Evolutionary conservation across 2,113 vertebrate genomes (phyloP), one percentile per base, ranked within the genome.

Genomic region (Glareola pratincola): DNA sequence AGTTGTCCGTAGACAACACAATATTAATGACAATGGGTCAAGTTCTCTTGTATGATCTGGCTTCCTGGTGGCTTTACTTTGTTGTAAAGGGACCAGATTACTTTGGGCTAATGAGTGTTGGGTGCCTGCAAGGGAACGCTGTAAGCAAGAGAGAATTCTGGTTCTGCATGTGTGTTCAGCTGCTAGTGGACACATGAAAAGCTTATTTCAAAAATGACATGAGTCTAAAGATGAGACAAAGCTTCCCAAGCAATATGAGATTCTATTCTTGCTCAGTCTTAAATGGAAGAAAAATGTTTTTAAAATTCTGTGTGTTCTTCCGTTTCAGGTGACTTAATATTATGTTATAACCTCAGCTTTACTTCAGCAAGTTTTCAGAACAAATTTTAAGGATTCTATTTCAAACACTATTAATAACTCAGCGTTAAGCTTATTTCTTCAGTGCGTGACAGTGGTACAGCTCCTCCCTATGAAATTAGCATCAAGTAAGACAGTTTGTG

Each of bases 91-190:
- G 36, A 36, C 22, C 17, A 20, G 36, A 16, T 41, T 53, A 20
- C 56, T 88, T 69, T 41, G 62, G 12, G 20, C 13, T 39, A 34
- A 16, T 51, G 29, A 19, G 12, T 10, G 14, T 15, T 5, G 8
- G 39, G 11, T 73, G 13, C 8, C 4, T 18, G 27, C 21, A 62
- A 66, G 41, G 27, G 66, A 85, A 29, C 3, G 3, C 21, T 2
- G 4, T 22, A 36, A 93, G 18, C 0, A 3, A 43, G 37, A 45
- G 47, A 50, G 34, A 71, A 30, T 68, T 79, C 66, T 51, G 36
- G 20, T 79, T 85, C n/a, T 34, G 6, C 6, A 0, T 1, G 0
- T 36, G 43, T 47, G 15, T 60, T 63, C 1, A 2, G 34, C 36
- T 51, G 5, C 43, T 64, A 12, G 24, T 14, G 17, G 26, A 23